Evolutionary conservation across 2,797 vertebrate species (phyloP).

Genomic region (Neostethus bicornis): DNA sequence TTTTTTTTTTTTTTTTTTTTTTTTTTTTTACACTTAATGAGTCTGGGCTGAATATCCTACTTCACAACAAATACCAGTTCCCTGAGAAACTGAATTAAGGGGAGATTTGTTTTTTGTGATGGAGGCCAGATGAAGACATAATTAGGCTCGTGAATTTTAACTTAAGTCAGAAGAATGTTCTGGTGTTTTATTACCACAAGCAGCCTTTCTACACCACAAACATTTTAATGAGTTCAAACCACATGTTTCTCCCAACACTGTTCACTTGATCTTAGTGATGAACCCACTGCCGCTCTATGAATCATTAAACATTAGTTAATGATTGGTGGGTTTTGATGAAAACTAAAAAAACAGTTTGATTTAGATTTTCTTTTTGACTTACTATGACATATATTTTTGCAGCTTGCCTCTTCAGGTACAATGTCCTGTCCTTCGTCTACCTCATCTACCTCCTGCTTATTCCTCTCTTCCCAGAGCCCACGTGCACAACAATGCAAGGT

Average conservation of each 20-base stretch:
- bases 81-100: conserved; percentile 20
- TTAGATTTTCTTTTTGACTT: too few species aligned
- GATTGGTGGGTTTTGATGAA: not conserved
- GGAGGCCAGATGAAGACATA: conserved; percentile 34
- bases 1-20: too few species aligned
- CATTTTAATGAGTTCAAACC: conserved; percentile 50
- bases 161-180: conserved; percentile 36
- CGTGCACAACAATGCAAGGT: conserved; percentile 94
- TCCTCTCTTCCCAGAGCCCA: conserved; percentile 94
- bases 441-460: conserved; percentile 98
- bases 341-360: too few species aligned
- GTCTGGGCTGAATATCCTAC: conserved; percentile 20
- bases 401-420: conserved; percentile 98
- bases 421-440: conserved; percentile 97
- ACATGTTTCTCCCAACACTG: conserved; percentile 37
- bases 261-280: conserved; percentile 22
- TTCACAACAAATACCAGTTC: conserved; percentile 26
- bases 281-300: conserved; percentile 17
- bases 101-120: conserved; percentile 11
- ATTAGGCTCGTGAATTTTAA: conserved; percentile 33
- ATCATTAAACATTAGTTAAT: not conserved
- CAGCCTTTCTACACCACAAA: conserved; percentile 34
- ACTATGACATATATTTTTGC: too few species aligned
- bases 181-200: conserved; percentile 40
- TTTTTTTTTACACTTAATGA: conserved; percentile 18